Conservation (phyloP, 92 coral and sea anemone genomes). For the Heliopora coerulea region DNA sequence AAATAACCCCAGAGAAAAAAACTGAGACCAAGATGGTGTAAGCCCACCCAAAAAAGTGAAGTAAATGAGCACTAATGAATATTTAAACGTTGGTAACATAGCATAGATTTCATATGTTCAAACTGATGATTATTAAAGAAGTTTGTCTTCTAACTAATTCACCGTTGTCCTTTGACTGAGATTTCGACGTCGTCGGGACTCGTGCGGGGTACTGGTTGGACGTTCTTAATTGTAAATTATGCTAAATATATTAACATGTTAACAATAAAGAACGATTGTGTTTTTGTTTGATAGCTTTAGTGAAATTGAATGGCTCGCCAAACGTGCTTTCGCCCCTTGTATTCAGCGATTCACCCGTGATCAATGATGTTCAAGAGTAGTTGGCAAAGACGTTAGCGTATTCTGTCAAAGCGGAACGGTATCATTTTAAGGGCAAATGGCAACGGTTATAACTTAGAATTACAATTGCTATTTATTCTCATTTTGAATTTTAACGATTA, state of each 20-base stretch:
- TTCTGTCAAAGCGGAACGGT: too few relatives aligned
- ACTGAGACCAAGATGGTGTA: slow-evolving; percentile 54
- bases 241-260: slow-evolving; percentile 26
- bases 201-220: slow-evolving; percentile 5
- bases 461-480: too few relatives aligned
- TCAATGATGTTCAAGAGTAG: too few relatives aligned
- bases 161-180: background rate
- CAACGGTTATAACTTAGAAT: too few relatives aligned
- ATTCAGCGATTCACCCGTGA: too few relatives aligned
- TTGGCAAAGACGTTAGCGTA: too few relatives aligned
- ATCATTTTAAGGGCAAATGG: too few relatives aligned
- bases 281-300: slow-evolving; percentile 19
- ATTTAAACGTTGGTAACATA: background rate
- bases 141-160: too few relatives aligned
- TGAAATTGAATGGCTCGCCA: too few relatives aligned
- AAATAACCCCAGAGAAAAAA: slow-evolving; percentile 36
- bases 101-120: background rate
- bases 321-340: too few relatives aligned
- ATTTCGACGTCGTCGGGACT: slow-evolving; percentile 28
- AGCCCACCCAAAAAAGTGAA: slow-evolving; percentile 70
- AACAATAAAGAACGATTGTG: slow-evolving; percentile 40
- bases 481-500: background rate
- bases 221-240: slow-evolving; percentile 26
- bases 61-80: slow-evolving; percentile 26
- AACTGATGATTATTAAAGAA: background rate